phyloP scores from a whole-genome alignment of 2,113 vertebrate genomes.

The Xyliphius kryptos region DNA sequence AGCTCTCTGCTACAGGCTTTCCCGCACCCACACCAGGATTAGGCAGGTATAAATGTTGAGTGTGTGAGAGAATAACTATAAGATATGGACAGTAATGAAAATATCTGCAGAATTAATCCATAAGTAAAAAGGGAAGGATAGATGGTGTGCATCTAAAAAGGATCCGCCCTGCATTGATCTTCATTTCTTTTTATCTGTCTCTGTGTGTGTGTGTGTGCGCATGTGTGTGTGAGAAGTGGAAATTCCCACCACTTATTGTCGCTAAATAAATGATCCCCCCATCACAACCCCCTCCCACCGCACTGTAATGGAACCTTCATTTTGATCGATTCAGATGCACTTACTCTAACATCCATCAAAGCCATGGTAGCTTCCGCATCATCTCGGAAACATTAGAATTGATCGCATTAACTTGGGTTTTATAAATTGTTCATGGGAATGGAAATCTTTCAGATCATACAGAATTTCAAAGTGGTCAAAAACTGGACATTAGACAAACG shows the following conservation, averaged over 20 bases:
- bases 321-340: constrained; percentile 41
- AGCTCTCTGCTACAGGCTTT: too few species aligned
- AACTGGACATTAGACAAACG: too few species aligned
- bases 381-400: constrained; percentile 34
- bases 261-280: constrained; percentile 31
- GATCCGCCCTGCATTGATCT: constrained; percentile 47
- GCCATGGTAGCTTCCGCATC: constrained; percentile 24
- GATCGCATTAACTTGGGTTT: constrained; percentile 36
- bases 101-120: background rate
- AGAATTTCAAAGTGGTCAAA: too few species aligned
- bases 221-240: constrained; percentile 37
- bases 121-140: constrained; percentile 14
- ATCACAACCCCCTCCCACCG: too few species aligned
- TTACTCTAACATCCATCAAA: constrained; percentile 39
- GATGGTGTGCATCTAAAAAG: constrained; percentile 33
- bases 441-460: too few species aligned
- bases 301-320: constrained; percentile 39
- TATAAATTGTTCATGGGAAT: too few species aligned
- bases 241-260: constrained; percentile 18
- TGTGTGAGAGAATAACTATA: too few species aligned
- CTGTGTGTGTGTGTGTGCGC: too few species aligned
- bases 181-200: too few species aligned
- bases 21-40: too few species aligned
- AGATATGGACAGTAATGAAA: too few species aligned
- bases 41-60: too few species aligned